Percentiles rank a stretch among this genome's conserved stretches.
Evolutionary conservation across 2,113 vertebrate species (phyloP).

Genomic region (Carassius carassius): DNA sequence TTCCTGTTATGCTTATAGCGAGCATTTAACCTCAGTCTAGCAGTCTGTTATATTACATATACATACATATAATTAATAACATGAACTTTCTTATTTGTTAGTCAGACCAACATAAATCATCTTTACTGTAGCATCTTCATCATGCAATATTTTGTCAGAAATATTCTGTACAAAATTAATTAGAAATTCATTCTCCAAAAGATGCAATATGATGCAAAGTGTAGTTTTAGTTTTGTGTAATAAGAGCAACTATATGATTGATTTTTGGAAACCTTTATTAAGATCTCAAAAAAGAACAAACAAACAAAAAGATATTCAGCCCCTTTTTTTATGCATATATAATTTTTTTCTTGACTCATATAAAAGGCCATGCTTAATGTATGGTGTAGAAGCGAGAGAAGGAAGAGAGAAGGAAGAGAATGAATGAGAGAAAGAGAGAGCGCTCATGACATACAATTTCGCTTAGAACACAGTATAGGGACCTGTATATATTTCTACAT

Average conservation of each 20-base stretch:
- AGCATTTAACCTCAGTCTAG: no score
- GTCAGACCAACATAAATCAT: no score
- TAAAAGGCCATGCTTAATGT: constrained; percentile 69
- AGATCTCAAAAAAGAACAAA: constrained; percentile 27
- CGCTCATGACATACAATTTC: constrained; percentile 63
- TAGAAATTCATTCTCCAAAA: not conserved
- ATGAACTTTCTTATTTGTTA: no score
- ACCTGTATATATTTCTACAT: constrained; percentile 57
- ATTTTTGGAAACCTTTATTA: constrained; percentile 47
- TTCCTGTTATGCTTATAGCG: not conserved
- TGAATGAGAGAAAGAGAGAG: constrained; percentile 54
- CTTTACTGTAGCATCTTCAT: no score
- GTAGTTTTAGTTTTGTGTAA: no score
- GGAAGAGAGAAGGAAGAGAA: constrained; percentile 7
- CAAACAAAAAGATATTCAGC: constrained; percentile 19
- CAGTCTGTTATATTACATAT: no score
- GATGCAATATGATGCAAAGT: no score
- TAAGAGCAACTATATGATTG: no score
- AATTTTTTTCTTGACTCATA: constrained; percentile 58
- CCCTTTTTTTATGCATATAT: constrained; percentile 56
- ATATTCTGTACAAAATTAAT: no score
- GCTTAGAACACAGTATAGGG: constrained; percentile 60
- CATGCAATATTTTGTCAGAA: no score
- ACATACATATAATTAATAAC: no score
- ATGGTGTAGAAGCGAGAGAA: constrained; percentile 19